Percentiles rank a stretch among this genome's conserved stretches.
These are phyloP conservation scores for Lagopus leucura DNA, from an alignment of 2,113 vertebrate species.

Conservation along the genomic window DNA sequence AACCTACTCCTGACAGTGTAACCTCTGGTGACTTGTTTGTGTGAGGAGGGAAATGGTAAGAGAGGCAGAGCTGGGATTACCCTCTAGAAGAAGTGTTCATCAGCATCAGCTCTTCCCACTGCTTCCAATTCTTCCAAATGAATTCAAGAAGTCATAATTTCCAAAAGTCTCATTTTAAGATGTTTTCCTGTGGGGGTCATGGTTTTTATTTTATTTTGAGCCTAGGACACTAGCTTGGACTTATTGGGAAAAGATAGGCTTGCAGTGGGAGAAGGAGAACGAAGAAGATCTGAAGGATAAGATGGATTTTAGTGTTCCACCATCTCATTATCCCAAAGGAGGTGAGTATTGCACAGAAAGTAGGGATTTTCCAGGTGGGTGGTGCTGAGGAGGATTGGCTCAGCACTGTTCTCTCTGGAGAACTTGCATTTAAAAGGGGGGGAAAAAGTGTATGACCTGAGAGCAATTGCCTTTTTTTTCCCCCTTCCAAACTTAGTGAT, in stretches of 20 bases:
- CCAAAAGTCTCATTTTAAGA: neutral
- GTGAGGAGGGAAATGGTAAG: neutral
- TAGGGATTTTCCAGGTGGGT: neutral
- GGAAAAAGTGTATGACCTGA: neutral
- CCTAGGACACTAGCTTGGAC: constrained; percentile 81
- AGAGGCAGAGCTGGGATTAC: neutral
- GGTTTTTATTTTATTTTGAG: neutral
- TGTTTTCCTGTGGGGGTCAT: neutral
- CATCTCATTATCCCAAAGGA: constrained; percentile 83
- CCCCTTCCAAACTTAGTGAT: neutral
- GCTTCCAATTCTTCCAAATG: neutral
- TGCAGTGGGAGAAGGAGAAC: constrained; percentile 96
- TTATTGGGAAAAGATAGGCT: constrained; percentile 89
- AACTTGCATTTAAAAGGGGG: neutral
- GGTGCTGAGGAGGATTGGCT: neutral
- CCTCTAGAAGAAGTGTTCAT: neutral
- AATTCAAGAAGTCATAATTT: neutral
- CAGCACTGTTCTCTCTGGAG: neutral
- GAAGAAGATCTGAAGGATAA: constrained; percentile 96
- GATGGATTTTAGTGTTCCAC: constrained; percentile 85
- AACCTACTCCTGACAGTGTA: neutral
- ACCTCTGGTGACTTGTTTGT: neutral
- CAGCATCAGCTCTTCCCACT: neutral
- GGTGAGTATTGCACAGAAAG: constrained; percentile 74
- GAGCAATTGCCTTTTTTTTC: neutral